phyloP scores from a whole-genome alignment of 2,797 vertebrate species.

The Lagodon rhomboides region DNA sequence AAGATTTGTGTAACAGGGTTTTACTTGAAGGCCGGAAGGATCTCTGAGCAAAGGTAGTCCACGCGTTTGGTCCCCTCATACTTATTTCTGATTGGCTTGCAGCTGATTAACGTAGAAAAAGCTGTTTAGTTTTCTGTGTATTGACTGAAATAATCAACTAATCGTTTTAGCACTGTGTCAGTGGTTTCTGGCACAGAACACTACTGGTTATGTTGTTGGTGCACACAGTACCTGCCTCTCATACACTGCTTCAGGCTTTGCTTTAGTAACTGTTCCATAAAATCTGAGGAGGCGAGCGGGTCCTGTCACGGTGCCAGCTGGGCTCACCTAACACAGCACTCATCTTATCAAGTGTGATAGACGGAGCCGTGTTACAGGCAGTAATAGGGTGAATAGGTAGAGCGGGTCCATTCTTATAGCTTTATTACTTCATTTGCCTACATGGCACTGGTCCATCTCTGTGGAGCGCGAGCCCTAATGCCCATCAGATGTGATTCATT shows the following conservation, averaged over 20 bases:
- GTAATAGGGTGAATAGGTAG: slow-evolving; percentile 45
- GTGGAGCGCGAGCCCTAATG: slow-evolving; percentile 2
- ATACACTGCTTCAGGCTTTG: not conserved
- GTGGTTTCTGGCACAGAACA: not conserved
- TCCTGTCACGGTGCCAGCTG: not conserved
- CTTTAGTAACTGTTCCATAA: slow-evolving; percentile 20
- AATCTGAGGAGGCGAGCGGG: slow-evolving; percentile 17
- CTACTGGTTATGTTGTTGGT: not conserved
- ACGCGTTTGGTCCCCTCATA: not conserved
- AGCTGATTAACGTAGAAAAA: not conserved
- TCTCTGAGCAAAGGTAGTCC: not conserved
- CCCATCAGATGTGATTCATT: slow-evolving; percentile 47
- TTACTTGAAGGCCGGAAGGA: not conserved
- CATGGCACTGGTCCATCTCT: slow-evolving; percentile 47
- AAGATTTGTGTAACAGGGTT: not conserved
- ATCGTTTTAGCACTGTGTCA: not conserved
- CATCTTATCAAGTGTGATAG: slow-evolving; percentile 31
- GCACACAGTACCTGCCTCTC: not conserved
- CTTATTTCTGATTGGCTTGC: not conserved
- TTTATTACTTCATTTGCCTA: slow-evolving; percentile 70
- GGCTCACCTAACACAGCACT: slow-evolving; percentile 13
- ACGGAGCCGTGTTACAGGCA: slow-evolving; percentile 19
- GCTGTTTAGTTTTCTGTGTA: not conserved
- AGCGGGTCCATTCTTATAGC: slow-evolving; percentile 51
- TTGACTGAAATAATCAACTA: not conserved